Percentiles rank a stretch among this genome's conserved stretches.
Conservation (phyloP, 2,113 vertebrate species). For the Gavia stellata region DNA sequence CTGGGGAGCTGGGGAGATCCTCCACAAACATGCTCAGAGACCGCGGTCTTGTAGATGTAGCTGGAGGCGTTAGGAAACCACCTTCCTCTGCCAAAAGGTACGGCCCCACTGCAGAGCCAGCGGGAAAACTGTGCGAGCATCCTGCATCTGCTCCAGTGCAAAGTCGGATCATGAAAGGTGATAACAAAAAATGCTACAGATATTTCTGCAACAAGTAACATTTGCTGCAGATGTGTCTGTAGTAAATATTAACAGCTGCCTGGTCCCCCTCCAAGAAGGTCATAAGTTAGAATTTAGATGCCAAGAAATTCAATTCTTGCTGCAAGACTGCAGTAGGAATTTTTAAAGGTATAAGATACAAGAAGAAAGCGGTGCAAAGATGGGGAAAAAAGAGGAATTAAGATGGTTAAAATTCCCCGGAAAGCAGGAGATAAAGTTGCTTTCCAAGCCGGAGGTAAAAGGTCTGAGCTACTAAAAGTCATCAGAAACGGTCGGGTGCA, state of each 20-base stretch:
- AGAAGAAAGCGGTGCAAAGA: neutral
- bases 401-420: neutral
- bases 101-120: no score
- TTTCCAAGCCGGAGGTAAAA: neutral
- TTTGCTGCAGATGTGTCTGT: neutral
- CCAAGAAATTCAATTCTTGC: neutral
- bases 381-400: neutral
- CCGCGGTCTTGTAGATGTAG: neutral
- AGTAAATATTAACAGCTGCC: neutral
- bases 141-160: neutral
- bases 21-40: accelerated
- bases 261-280: neutral
- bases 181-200: neutral
- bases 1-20: neutral
- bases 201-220: neutral
- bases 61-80: neutral
- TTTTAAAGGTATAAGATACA: neutral
- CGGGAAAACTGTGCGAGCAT: accelerated
- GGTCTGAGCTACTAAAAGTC: slow-evolving; percentile 1
- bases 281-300: neutral
- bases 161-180: neutral
- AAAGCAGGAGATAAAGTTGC: neutral
- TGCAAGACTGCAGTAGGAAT: neutral
- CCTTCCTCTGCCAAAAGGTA: neutral
- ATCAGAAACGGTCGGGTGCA: neutral